Conservation (phyloP, 2,797 vertebrate genomes). For the Chrosomus eos region DNA sequence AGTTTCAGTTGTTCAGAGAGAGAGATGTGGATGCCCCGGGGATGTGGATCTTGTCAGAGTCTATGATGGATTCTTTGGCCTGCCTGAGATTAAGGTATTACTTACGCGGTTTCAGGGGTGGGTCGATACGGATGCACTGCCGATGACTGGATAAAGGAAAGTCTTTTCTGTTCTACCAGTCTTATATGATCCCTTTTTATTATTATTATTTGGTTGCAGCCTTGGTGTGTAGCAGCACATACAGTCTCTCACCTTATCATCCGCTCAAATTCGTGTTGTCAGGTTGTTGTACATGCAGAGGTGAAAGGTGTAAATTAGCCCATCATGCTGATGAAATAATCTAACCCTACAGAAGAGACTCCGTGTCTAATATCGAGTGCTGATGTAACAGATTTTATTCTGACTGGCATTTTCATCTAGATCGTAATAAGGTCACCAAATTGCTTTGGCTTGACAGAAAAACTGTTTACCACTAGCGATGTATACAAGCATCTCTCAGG, state of each 20-base stretch:
- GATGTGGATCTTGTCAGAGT: constrained; percentile 39
- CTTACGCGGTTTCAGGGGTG: not conserved
- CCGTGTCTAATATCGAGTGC: constrained; percentile 21
- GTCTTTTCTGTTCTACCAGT: constrained; percentile 10
- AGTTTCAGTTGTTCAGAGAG: not conserved
- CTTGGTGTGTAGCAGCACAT: not conserved
- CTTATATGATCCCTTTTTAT: constrained; percentile 16
- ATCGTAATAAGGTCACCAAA: constrained; percentile 44
- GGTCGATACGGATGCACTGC: constrained; percentile 48
- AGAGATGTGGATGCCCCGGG: constrained; percentile 8
- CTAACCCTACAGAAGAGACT: constrained; percentile 22
- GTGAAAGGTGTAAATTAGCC: constrained; percentile 19
- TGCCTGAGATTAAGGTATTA: constrained; percentile 46
- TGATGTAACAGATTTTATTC: constrained; percentile 35
- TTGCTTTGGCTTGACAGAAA: constrained; percentile 41
- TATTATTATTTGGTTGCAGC: not conserved
- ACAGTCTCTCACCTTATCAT: constrained; percentile 10
- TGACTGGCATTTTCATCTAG: constrained; percentile 44
- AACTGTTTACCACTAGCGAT: constrained; percentile 12
- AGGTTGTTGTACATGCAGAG: not conserved
- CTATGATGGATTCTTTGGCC: constrained; percentile 35
- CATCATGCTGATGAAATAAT: constrained; percentile 28
- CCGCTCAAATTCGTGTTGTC: not conserved
- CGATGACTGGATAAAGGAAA: constrained; percentile 38
- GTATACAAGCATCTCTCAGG: constrained; percentile 34